Conservation (phyloP, 2,888 invertebrate species). For the Spisula subtruncata region DNA sequence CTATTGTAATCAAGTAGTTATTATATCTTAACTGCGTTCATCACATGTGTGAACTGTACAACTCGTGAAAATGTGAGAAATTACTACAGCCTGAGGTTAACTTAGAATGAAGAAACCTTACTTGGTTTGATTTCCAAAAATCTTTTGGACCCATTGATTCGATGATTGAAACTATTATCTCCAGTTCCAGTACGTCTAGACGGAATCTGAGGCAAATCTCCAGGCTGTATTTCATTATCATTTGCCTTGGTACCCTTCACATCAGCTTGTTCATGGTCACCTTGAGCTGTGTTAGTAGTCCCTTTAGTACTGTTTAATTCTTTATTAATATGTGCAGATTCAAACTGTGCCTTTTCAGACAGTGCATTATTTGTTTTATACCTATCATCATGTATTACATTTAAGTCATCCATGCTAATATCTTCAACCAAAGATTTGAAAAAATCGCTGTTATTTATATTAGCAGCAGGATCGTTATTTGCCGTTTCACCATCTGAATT, state of each 20-base stretch:
- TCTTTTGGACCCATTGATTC: not conserved
- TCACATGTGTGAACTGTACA: too few species aligned
- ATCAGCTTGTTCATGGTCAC: not conserved
- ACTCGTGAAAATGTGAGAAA: too few species aligned
- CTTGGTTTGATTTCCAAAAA: slow-evolving; percentile 6
- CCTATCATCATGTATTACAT: not conserved
- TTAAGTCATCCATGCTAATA: slow-evolving; percentile 46
- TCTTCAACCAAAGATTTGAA: slow-evolving; percentile 64
- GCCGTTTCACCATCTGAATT: not conserved
- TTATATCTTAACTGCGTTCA: too few species aligned
- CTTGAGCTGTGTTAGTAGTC: not conserved
- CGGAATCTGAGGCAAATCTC: slow-evolving; percentile 44
- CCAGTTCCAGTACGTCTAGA: slow-evolving; percentile 4
- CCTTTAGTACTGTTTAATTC: not conserved
- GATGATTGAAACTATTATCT: not conserved
- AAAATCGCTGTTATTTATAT: slow-evolving; percentile 60
- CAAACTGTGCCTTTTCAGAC: not conserved
- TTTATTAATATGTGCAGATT: not conserved
- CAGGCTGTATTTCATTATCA: slow-evolving; percentile 9
- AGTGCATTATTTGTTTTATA: not conserved
- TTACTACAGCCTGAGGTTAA: too few species aligned
- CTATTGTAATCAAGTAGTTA: too few species aligned
- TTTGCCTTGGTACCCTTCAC: not conserved
- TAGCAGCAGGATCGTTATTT: not conserved
- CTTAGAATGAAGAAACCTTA: not conserved